Evolutionary conservation across 2,113 vertebrate genomes (phyloP).

Genomic region (Apeltes quadracus): DNA sequence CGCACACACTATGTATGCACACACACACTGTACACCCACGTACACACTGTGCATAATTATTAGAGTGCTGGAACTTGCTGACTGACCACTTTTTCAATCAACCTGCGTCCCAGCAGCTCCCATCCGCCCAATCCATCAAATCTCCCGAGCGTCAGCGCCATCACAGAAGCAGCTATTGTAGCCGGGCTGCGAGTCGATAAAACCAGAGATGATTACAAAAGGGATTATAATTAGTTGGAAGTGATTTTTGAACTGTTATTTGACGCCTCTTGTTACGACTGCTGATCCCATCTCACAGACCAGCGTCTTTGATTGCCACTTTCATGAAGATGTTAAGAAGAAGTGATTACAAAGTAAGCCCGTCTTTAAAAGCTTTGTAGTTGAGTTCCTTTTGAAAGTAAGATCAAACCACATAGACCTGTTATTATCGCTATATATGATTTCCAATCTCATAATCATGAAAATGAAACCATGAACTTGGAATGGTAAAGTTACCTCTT

Average conservation of each 20-base stretch:
- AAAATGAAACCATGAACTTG: not conserved
- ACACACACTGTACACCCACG: not conserved
- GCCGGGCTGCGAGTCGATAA: slow-evolving; percentile 2
- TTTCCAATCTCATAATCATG: too few relatives aligned
- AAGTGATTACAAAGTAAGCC: not conserved
- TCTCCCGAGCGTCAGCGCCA: slow-evolving; percentile 7
- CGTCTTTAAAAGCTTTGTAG: slow-evolving; percentile 1
- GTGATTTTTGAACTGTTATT: slow-evolving; percentile 10
- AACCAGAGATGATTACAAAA: slow-evolving; percentile 34
- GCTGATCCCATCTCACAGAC: slow-evolving; percentile 24
- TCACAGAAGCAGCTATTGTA: not conserved
- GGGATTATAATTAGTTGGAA: slow-evolving; percentile 34
- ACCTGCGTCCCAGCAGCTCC: slow-evolving; percentile 20
- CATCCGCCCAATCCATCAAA: slow-evolving; percentile 38
- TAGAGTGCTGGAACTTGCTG: slow-evolving; percentile 45
- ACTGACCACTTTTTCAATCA: slow-evolving; percentile 41
- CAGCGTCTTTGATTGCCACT: slow-evolving; percentile 5
- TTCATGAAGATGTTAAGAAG: slow-evolving; percentile 13
- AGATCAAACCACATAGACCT: slow-evolving; percentile 31
- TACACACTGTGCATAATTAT: slow-evolving; percentile 29
- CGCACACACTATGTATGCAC: not conserved
- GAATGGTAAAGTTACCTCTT: not conserved
- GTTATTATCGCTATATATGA: too few relatives aligned
- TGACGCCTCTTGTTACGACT: not conserved
- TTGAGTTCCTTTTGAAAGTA: slow-evolving; percentile 12